Evolutionary conservation across 2,113 vertebrate genomes (phyloP).

Genomic region (Spilogale gracilis): DNA sequence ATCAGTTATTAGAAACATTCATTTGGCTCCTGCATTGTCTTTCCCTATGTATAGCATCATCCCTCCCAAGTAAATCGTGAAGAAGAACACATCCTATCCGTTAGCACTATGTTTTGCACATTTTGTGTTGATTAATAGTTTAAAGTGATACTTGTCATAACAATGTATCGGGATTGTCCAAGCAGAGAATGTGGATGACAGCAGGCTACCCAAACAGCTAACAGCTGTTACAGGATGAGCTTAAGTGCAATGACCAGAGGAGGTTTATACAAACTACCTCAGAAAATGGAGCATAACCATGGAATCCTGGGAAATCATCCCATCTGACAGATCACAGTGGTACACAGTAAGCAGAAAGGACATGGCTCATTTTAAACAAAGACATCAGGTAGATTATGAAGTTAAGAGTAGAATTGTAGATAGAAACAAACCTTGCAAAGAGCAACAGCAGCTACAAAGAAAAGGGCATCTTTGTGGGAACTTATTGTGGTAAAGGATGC

Average conservation of each 20-base stretch:
- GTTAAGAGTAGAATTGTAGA: not conserved
- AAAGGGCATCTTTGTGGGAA: not conserved
- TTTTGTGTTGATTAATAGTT: slow-evolving; percentile 79
- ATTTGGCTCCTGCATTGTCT: not conserved
- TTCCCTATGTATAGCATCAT: not conserved
- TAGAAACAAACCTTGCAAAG: not conserved
- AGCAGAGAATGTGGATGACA: slow-evolving; percentile 73
- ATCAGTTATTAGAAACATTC: not conserved
- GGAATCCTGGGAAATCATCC: not conserved
- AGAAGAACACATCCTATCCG: slow-evolving; percentile 46
- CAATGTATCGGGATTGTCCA: slow-evolving; percentile 76
- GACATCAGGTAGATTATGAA: not conserved
- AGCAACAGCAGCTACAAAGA: not conserved
- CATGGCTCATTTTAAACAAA: slow-evolving; percentile 52
- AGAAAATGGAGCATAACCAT: not conserved
- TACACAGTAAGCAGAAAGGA: not conserved
- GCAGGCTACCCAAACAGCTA: slow-evolving; percentile 52
- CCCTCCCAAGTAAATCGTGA: not conserved
- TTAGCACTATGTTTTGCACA: slow-evolving; percentile 54
- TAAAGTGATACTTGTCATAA: slow-evolving; percentile 81
- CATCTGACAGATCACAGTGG: not conserved
- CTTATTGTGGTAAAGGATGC: not conserved
- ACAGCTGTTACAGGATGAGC: slow-evolving; percentile 63
- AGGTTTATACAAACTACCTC: slow-evolving; percentile 69
- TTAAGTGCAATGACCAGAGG: slow-evolving; percentile 64